Evolutionary conservation across 2,888 invertebrate species (phyloP).

Genomic region (Xanthia icteritia): DNA sequence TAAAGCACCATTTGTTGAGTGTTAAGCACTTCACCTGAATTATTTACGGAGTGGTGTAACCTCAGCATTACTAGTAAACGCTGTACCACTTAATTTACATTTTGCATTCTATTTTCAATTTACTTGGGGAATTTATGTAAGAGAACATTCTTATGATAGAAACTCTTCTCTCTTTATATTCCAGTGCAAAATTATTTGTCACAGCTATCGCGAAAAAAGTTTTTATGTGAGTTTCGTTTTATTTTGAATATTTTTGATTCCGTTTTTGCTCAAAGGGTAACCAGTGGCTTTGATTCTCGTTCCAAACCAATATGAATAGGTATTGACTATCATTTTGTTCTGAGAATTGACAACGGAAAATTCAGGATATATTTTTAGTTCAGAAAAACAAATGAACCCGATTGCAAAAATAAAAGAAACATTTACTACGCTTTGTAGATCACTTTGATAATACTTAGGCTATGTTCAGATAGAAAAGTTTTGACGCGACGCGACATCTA

Average conservation of each 20-base stretch:
- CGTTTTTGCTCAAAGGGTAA: background rate
- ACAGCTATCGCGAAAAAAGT: background rate
- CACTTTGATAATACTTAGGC: no score
- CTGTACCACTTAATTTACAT: slow-evolving; percentile 18
- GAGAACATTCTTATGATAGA: background rate
- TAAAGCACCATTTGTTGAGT: slow-evolving; percentile 57
- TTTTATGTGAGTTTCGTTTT: background rate
- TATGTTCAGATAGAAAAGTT: no score
- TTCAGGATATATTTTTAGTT: background rate
- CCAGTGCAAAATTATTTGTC: background rate
- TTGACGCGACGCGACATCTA: no score
- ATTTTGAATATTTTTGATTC: background rate
- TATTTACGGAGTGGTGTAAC: slow-evolving; percentile 40
- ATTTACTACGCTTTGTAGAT: background rate
- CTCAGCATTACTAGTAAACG: slow-evolving; percentile 25
- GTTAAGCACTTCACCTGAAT: slow-evolving; percentile 50
- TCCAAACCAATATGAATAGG: background rate
- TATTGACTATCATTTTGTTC: background rate
- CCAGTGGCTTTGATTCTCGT: background rate
- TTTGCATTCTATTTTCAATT: slow-evolving; percentile 32
- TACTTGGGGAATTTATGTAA: background rate
- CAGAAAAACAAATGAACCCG: background rate
- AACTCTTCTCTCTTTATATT: background rate
- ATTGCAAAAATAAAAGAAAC: background rate
- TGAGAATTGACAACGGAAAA: background rate